Percentiles rank a stretch among this genome's conserved stretches.
These are phyloP conservation scores for Pardosa pseudoannulata DNA, from an alignment of 2,888 invertebrate genomes.

Conservation along the genomic window DNA sequence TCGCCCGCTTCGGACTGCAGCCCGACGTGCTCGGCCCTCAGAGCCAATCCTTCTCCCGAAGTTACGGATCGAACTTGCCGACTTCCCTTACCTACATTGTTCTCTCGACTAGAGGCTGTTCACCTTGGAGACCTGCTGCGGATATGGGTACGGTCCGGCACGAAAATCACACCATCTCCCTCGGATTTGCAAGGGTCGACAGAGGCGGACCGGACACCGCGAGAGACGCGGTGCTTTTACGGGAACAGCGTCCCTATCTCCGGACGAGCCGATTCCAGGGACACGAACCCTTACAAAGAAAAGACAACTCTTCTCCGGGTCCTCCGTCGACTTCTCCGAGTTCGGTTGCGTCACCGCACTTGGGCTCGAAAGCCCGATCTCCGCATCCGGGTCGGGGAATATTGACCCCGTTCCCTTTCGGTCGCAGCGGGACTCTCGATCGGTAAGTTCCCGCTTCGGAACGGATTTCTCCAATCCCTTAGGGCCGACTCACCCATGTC, in stretches of 20 bases:
- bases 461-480: no score
- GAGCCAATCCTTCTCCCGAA: constrained; percentile 86
- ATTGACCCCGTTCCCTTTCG: no score
- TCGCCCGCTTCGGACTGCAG: constrained; percentile 80
- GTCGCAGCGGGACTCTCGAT: no score
- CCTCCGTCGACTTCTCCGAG: no score
- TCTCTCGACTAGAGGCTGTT: constrained; percentile 84
- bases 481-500: no score
- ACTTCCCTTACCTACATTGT: constrained; percentile 84
- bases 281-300: constrained; percentile 78
- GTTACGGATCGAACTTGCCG: constrained; percentile 82
- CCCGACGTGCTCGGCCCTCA: constrained; percentile 83
- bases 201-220: constrained; percentile 77
- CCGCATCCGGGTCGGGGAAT: no score
- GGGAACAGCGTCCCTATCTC: constrained; percentile 77
- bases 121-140: constrained; percentile 87
- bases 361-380: no score
- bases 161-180: constrained; percentile 72
- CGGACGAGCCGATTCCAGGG: constrained; percentile 79
- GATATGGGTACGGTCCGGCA: constrained; percentile 79
- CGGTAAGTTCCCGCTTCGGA: no score
- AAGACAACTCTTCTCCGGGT: constrained; percentile 79
- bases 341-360: no score
- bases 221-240: constrained; percentile 78
- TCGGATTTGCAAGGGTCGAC: no score